Evolutionary conservation across 2,888 invertebrate genomes (phyloP).

Genomic region (Unio delphinus): DNA sequence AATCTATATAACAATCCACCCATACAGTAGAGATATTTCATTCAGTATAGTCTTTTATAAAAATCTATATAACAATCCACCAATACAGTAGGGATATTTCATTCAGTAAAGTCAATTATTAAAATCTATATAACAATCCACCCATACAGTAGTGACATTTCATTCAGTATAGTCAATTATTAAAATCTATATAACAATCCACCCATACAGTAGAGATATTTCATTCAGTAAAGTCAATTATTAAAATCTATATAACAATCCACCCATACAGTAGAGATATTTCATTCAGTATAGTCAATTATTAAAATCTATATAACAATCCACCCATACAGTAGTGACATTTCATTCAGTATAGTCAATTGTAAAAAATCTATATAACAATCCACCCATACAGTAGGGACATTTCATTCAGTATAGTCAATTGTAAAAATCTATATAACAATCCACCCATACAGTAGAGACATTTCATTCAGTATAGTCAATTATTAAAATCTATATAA

Average conservation of each 20-base stretch:
- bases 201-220: background rate
- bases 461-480: background rate
- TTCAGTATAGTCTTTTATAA: background rate
- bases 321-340: background rate
- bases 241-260: background rate
- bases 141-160: background rate
- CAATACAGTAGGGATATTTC: background rate
- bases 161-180: too few relatives aligned
- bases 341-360: background rate
- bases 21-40: background rate
- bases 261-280: background rate
- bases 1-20: background rate
- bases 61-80: background rate
- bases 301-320: background rate
- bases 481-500: background rate
- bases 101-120: background rate
- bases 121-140: background rate
- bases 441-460: background rate
- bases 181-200: background rate
- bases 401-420: background rate
- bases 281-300: background rate
- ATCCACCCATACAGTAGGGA: background rate
- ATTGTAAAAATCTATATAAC: background rate
- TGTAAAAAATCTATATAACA: background rate
- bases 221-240: background rate